Conservation (phyloP, 2,113 vertebrate genomes). For the Calidris pugnax region DNA sequence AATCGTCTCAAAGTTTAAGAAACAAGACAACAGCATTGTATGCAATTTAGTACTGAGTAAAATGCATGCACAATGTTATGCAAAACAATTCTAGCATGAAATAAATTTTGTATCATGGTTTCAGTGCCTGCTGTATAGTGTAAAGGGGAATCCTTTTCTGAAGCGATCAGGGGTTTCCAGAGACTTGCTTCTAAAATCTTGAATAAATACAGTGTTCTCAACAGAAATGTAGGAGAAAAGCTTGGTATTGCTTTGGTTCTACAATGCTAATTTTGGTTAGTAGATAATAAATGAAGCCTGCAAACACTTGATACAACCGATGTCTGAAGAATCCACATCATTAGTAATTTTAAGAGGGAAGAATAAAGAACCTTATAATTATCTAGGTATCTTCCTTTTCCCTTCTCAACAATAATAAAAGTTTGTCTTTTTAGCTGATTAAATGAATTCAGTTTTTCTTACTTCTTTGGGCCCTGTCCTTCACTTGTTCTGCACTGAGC, state of each 20-base stretch:
- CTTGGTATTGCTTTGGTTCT: constrained; percentile 80
- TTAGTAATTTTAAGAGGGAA: constrained; percentile 72
- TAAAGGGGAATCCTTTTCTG: constrained; percentile 83
- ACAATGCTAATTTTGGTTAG: constrained; percentile 73
- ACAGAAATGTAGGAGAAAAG: constrained; percentile 77
- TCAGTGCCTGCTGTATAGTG: constrained; percentile 81
- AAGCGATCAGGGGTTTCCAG: constrained; percentile 76
- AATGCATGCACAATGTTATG: constrained; percentile 99
- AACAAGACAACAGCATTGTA: constrained; percentile 79
- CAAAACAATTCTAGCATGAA: constrained; percentile 98
- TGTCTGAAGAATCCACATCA: constrained; percentile 72
- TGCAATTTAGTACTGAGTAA: constrained; percentile 88
- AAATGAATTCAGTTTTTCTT: constrained; percentile 76
- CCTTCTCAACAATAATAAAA: constrained; percentile 74
- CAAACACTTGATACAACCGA: constrained; percentile 75
- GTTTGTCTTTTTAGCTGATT: constrained; percentile 79
- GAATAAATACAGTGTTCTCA: constrained; percentile 81
- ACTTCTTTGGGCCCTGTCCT: constrained; percentile 34
- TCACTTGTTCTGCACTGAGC: constrained; percentile 1
- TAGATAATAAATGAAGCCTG: constrained; percentile 74
- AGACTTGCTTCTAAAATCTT: constrained; percentile 76
- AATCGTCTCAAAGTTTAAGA: constrained; percentile 78
- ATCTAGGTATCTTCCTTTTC: constrained; percentile 63
- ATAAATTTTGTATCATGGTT: constrained; percentile 97
- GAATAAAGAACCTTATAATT: constrained; percentile 63